These are phyloP conservation scores for Drosophila neotestacea DNA, from an alignment of 2,888 invertebrate genomes.

Conservation along the genomic window DNA sequence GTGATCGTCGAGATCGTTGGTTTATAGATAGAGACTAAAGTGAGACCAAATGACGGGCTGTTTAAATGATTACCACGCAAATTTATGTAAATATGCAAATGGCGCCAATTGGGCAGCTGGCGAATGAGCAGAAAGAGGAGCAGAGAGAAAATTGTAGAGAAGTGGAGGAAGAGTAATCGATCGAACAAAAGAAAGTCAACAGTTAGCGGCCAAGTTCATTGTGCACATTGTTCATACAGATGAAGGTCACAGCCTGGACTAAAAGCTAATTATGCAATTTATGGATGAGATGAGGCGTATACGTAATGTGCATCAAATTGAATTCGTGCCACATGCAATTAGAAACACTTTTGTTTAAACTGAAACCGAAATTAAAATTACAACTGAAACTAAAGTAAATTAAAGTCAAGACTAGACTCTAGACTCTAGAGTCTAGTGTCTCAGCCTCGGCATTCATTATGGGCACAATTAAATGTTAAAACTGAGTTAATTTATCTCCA, in stretches of 20 bases:
- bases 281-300: slow-evolving; percentile 25
- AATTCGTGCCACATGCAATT: slow-evolving; percentile 68
- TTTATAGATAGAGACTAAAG: slow-evolving; percentile 27
- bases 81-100: slow-evolving; percentile 64
- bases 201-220: slow-evolving; percentile 72
- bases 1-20: slow-evolving; percentile 25
- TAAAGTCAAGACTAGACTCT: not conserved
- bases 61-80: slow-evolving; percentile 55
- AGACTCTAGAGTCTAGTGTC: slow-evolving; percentile 1
- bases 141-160: not conserved
- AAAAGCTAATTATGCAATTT: slow-evolving; percentile 45
- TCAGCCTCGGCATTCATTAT: slow-evolving; percentile 70
- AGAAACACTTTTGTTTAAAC: slow-evolving; percentile 62
- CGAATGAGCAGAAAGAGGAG: not conserved
- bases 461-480: slow-evolving; percentile 71
- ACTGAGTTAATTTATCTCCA: slow-evolving; percentile 49
- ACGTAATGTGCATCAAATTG: slow-evolving; percentile 44
- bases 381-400: not conserved
- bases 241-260: slow-evolving; percentile 43
- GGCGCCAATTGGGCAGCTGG: slow-evolving; percentile 14
- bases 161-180: slow-evolving; percentile 10
- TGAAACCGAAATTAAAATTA: slow-evolving; percentile 15
- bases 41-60: slow-evolving; percentile 45
- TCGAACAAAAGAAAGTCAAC: slow-evolving; percentile 67
- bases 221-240: slow-evolving; percentile 41